Conservation (phyloP, 1,140 invertebrate species). For the Varroa destructor region DNA sequence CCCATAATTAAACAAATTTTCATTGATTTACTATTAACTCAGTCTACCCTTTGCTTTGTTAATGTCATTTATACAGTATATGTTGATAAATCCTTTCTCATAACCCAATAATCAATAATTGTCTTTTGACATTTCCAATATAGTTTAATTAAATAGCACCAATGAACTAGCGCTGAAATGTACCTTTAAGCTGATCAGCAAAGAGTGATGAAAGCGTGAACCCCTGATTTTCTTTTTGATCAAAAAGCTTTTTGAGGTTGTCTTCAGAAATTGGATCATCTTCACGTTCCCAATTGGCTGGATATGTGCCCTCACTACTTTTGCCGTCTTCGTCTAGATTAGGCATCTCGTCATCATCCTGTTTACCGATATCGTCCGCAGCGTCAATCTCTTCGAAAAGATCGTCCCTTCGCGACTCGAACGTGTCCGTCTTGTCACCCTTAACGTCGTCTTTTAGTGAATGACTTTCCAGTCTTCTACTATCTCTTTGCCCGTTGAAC, state of each 20-base stretch:
- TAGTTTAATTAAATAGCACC: too few species aligned
- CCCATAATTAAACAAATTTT: background rate
- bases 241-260: constrained; percentile 3
- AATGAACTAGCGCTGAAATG: background rate
- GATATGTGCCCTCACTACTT: too few species aligned
- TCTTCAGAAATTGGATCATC: constrained; percentile 8
- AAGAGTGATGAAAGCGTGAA: constrained; percentile 22
- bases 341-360: background rate
- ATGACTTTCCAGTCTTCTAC: too few species aligned
- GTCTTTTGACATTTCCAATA: too few species aligned
- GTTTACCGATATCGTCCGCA: constrained; percentile 9
- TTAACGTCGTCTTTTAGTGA: too few species aligned
- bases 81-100: too few species aligned
- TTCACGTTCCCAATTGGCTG: background rate
- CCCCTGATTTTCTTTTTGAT: background rate
- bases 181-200: constrained; percentile 19
- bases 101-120: too few species aligned
- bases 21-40: too few species aligned
- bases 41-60: too few species aligned
- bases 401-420: constrained; percentile 2
- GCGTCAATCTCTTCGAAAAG: constrained; percentile 23
- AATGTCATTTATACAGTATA: too few species aligned
- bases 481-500: too few species aligned
- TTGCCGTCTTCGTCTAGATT: background rate
- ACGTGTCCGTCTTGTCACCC: background rate